These are phyloP conservation scores for Apodemus sylvaticus DNA, from an alignment of 2,113 vertebrate genomes.

Conservation along the genomic window DNA sequence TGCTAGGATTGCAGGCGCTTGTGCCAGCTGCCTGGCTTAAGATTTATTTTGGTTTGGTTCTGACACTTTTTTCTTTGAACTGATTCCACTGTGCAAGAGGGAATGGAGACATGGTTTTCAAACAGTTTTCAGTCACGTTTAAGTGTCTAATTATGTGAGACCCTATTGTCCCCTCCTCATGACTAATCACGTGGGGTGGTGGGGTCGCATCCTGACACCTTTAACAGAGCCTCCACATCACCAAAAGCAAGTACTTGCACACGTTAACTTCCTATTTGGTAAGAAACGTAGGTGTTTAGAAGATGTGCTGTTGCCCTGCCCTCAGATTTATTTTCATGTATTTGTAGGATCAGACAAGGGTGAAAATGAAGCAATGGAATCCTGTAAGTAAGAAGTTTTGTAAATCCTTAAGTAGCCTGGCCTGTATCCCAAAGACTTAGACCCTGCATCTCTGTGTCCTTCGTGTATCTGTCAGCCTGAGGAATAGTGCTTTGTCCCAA, in stretches of 20 bases:
- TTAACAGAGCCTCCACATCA: background rate
- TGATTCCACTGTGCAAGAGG: background rate
- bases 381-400: constrained; percentile 90
- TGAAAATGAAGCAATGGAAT: constrained; percentile 94
- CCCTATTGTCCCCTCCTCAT: background rate
- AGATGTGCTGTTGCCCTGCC: constrained; percentile 13
- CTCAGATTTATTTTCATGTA: constrained; percentile 67
- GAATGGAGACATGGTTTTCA: background rate
- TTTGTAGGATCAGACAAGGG: constrained; percentile 95
- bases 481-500: background rate
- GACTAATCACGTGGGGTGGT: background rate
- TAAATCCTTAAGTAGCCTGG: constrained; percentile 44
- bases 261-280: background rate
- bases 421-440: background rate
- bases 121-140: background rate
- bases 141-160: background rate
- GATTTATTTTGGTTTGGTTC: constrained; percentile 7
- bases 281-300: constrained; percentile 34
- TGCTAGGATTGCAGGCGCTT: background rate
- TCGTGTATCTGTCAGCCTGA: background rate
- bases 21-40: background rate
- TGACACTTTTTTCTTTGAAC: background rate
- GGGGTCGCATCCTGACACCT: background rate
- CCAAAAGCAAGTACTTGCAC: background rate
- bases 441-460: background rate